Evolutionary conservation across 2,797 vertebrate genomes (phyloP), one percentile per base, ranked within the genome.

Genomic region (Sebastes elongatus): DNA sequence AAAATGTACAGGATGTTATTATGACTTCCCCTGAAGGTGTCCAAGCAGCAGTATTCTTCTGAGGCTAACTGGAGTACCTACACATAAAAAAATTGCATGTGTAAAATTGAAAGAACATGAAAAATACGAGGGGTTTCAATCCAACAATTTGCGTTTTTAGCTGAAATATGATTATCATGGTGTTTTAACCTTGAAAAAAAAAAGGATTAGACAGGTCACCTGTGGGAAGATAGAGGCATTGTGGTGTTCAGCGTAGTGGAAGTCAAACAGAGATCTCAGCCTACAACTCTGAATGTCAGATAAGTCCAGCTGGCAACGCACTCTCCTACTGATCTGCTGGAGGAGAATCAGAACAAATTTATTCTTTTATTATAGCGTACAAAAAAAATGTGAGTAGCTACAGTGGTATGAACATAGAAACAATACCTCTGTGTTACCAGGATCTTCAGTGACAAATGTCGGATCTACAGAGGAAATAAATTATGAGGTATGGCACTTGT

Each of bases 201-300:
- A 20, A 18, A 22, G 20, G 33, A 56, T 14, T 25, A 10, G 7
- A 13, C 0, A 7, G 11, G 4, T 84, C 93, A 99, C 98, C 97
- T 99, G 98, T 65, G 89, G 93, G 79, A 99, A 95, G 33, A 97
- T 65, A 11, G 88, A 63, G 0, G 96, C 90, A 8, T 88, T 88
- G 89, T 97, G 97, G 86, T 96, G 96, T 83, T 99, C 98, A 4
- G 93, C 70, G 9, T 96, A 97, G 88, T 81, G 94, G 97, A 97
- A 97, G 83, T 98, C 95, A 75, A 76, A 94, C 62, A 99, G 93
- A 69, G 90, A 96, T 86, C 96, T 96, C 66, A 80, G 93, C 80
- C 96, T 94, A 1, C 79, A 93, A 25, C 89, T 95, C 90, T 95
- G 96, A 75, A 98, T 95, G 49, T 96, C 95, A 82, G 91, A 72